Evolutionary conservation across 1,140 invertebrate genomes (phyloP).

Genomic region (Hirudo medicinalis): DNA sequence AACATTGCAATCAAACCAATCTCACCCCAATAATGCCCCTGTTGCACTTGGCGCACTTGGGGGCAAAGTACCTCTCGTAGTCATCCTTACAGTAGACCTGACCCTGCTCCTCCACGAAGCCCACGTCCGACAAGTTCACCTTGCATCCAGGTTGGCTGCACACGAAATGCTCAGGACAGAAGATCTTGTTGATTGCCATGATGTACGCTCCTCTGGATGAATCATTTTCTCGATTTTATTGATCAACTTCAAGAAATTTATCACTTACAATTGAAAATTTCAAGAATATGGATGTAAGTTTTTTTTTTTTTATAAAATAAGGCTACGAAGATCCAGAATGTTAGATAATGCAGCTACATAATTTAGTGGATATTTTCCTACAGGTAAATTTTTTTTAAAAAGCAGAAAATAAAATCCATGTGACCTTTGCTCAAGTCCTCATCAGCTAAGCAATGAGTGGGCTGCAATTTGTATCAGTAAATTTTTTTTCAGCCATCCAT

Average conservation of each 20-base stretch:
- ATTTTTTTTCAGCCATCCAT: too few relatives aligned
- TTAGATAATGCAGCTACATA: too few relatives aligned
- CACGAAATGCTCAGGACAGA: conserved; percentile 96
- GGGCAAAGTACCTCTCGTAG: conserved; percentile 89
- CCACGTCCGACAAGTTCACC: conserved; percentile 81
- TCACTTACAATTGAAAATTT: not conserved
- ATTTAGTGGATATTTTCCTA: too few relatives aligned
- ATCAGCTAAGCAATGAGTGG: too few relatives aligned
- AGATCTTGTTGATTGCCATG: conserved; percentile 85
- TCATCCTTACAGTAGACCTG: conserved; percentile 90
- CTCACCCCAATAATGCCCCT: conserved; percentile 73
- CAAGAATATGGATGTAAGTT: not conserved
- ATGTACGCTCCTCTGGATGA: conserved; percentile 72
- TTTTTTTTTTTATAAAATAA: too few relatives aligned
- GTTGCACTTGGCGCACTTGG: conserved; percentile 80
- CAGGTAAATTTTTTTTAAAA: too few relatives aligned
- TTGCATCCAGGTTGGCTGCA: conserved; percentile 80
- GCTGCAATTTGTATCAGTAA: too few relatives aligned
- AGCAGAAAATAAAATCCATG: too few relatives aligned
- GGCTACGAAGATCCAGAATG: not conserved
- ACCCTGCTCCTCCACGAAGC: conserved; percentile 92
- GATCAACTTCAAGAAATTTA: not conserved
- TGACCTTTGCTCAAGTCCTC: too few relatives aligned
- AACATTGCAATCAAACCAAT: too few relatives aligned
- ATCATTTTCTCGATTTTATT: not conserved